phyloP scores from a whole-genome alignment of 2,888 invertebrate genomes.

The Microctonus brassicae region DNA sequence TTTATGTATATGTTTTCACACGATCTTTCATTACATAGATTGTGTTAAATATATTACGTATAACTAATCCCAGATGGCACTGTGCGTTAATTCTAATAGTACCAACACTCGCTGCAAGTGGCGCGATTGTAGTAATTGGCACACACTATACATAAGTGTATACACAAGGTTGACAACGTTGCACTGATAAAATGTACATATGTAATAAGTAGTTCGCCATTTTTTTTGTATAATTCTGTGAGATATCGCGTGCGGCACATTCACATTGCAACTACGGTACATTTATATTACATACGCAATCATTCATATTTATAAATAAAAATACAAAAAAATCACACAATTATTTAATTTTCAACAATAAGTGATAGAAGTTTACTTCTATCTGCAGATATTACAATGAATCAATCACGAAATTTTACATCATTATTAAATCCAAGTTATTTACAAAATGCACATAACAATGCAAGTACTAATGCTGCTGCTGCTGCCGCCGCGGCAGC shows the following conservation, averaged over 20 bases:
- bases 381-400: conserved; percentile 51
- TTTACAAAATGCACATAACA: conserved; percentile 64
- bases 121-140: too few species aligned
- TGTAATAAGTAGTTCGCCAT: conserved; percentile 16
- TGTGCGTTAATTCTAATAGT: too few species aligned
- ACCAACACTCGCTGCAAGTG: too few species aligned
- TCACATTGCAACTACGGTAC: background rate
- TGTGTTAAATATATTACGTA: too few species aligned
- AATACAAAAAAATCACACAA: background rate
- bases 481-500: conserved; percentile 74
- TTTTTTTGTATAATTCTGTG: background rate
- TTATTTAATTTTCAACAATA: background rate
- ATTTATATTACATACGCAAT: background rate
- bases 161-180: background rate
- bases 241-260: background rate
- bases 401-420: conserved; percentile 67
- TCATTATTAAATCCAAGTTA: conserved; percentile 66
- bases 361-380: background rate
- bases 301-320: too few species aligned
- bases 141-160: too few species aligned
- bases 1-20: too few species aligned
- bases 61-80: too few species aligned
- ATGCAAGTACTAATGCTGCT: conserved; percentile 67
- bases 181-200: background rate
- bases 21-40: too few species aligned